phyloP scores from a whole-genome alignment of 2,113 vertebrate genomes.

The Istiophorus platypterus region DNA sequence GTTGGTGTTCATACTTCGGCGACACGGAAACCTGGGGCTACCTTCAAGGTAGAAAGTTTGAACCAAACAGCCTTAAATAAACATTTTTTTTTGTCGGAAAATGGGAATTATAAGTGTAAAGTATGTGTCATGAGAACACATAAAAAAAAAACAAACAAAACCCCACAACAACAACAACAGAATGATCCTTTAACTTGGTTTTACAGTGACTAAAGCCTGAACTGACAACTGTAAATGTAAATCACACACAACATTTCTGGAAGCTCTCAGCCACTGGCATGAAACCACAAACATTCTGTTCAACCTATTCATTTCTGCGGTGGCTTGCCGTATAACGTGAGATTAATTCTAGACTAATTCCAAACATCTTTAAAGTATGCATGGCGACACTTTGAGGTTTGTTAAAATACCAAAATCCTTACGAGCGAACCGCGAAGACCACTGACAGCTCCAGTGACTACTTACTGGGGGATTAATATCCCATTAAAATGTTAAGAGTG shows the following conservation, averaged over 20 bases:
- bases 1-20: not conserved
- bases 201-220: constrained; percentile 4
- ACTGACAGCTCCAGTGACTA: constrained; percentile 41
- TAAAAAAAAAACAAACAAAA: not conserved
- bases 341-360: constrained; percentile 32
- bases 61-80: constrained; percentile 2
- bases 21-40: constrained; percentile 17
- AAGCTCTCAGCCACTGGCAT: not conserved
- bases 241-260: constrained; percentile 20
- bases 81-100: constrained; percentile 13
- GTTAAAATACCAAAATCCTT: constrained; percentile 53
- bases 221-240: constrained; percentile 5
- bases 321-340: not conserved
- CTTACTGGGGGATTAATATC: constrained; percentile 47
- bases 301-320: constrained; percentile 14
- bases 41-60: constrained; percentile 16
- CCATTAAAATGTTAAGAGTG: constrained; percentile 50
- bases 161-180: not conserved
- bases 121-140: not conserved
- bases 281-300: constrained; percentile 39
- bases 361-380: constrained; percentile 36
- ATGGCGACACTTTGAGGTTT: constrained; percentile 44
- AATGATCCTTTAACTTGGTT: constrained; percentile 12
- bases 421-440: constrained; percentile 14
- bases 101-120: not conserved